Evolutionary conservation across 2,888 invertebrate species (phyloP).

Genomic region (Nomada fabriciana): DNA sequence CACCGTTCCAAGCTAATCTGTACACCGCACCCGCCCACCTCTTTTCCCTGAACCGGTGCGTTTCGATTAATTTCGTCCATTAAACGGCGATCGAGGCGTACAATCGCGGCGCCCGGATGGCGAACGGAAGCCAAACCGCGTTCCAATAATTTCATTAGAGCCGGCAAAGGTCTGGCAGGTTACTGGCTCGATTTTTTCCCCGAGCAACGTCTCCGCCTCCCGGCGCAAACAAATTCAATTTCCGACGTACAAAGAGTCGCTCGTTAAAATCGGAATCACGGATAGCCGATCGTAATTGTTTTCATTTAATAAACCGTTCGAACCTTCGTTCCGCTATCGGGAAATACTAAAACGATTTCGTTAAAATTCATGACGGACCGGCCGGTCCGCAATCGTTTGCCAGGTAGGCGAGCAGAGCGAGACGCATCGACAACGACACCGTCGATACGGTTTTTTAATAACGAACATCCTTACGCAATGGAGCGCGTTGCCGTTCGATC

Average conservation of each 20-base stretch:
- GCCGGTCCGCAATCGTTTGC: conserved; percentile 1
- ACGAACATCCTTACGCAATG: conserved; percentile 48
- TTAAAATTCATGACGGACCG: conserved; percentile 39
- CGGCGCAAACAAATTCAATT: conserved; percentile 47
- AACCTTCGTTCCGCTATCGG: conserved; percentile 38
- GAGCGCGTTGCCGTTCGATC: conserved; percentile 4
- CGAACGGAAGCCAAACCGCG: conserved; percentile 37
- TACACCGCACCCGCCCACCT: no score
- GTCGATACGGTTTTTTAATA: conserved; percentile 61
- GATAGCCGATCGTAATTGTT: conserved; percentile 42
- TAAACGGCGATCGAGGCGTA: conserved; percentile 48
- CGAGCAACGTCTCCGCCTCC: not conserved
- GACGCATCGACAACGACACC: conserved; percentile 37
- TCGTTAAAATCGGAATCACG: conserved; percentile 37
- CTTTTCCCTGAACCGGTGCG: conserved; percentile 18
- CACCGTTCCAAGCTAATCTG: not conserved
- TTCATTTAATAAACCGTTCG: conserved; percentile 40
- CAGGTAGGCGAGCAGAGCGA: conserved; percentile 30
- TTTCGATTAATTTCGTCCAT: conserved; percentile 65
- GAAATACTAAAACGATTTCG: conserved; percentile 46
- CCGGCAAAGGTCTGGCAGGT: conserved; percentile 22
- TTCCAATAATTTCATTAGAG: conserved; percentile 65
- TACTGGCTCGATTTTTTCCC: conserved; percentile 1
- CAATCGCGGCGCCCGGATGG: conserved; percentile 29
- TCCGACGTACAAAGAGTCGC: conserved; percentile 18